Evolutionary conservation across 2,113 vertebrate genomes (phyloP), one percentile per base, ranked within the genome.

Genomic region (Cryptotis parvus): DNA sequence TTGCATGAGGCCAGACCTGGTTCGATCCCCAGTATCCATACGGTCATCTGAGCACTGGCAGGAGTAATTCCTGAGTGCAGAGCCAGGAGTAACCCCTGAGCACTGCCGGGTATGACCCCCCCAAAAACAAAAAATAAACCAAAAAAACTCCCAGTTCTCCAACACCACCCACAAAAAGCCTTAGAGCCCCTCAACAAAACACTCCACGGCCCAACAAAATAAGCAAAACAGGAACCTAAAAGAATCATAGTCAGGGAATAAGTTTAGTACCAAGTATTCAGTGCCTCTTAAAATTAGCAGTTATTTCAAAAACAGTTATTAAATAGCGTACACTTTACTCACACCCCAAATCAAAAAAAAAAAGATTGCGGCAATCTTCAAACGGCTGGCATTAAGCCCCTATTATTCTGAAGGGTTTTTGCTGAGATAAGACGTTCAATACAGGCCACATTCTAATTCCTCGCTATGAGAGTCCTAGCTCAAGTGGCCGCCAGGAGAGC

Each of bases 401-500:
- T 92, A 83, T 91, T 90, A 89, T 90, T 88, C 74, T 84, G 24
- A 94, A 96, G 87, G 52, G 83, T 91, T 95, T 85, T 91, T 22
- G 55, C 55, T 22, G 24, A 58, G 58, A 75, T 74, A 96, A 92
- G 74, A 94, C 89, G 66, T 83, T 94, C 89, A 79, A 84, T 73
- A 86, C 11, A 70, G 63, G 68, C 52, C 76, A 82, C 61, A 84
- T 58, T 91, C 91, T 96, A 84, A 96, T 84, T 95, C 94, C 92
- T 95, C 43, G 0, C 81, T 93, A 66, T n/a, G 86, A 90, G 76
- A 80, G 92, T 73, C 89, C 94, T 86, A 80, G 52, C 93, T 94
- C 89, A 94, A 95, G 94, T 84, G 90, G 86, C 90, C 91, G 75
- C 83, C 86, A 90, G 83, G 93, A 94, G 66, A 93, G 82, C 68